Conservation (phyloP, 2,888 invertebrate species). For the Mythimna loreyi region DNA sequence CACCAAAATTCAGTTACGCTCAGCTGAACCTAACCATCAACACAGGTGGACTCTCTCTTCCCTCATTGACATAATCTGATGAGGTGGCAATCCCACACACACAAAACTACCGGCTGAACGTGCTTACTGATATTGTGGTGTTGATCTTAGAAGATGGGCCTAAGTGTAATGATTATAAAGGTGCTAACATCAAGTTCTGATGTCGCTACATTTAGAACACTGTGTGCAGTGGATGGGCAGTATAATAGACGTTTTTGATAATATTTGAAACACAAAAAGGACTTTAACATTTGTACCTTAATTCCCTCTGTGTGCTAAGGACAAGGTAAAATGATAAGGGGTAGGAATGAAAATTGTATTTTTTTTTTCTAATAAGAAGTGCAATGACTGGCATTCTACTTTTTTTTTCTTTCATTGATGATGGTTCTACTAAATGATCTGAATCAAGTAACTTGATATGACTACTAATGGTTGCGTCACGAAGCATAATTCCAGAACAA, state of each 20-base stretch:
- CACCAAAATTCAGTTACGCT: no score
- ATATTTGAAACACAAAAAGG: background rate
- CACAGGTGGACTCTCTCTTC: no score
- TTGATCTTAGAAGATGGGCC: no score
- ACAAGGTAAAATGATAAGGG: background rate
- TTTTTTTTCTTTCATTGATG: background rate
- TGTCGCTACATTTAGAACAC: background rate
- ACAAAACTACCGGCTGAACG: no score
- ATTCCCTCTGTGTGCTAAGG: background rate
- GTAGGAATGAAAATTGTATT: background rate
- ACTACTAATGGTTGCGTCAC: background rate
- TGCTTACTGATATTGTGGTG: no score
- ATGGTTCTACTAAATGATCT: background rate
- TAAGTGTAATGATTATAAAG: no score
- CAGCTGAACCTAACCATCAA: no score
- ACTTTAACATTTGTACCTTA: slow-evolving; percentile 1
- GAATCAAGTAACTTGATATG: background rate
- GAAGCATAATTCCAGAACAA: background rate
- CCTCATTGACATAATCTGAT: no score
- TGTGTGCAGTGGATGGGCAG: background rate
- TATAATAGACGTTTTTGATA: background rate
- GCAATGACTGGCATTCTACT: background rate
- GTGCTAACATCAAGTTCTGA: no score
- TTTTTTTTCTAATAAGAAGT: background rate
- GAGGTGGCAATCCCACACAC: no score